These are phyloP conservation scores for Eristalinus sepulchralis DNA, from an alignment of 2,888 invertebrate genomes.

Conservation along the genomic window DNA sequence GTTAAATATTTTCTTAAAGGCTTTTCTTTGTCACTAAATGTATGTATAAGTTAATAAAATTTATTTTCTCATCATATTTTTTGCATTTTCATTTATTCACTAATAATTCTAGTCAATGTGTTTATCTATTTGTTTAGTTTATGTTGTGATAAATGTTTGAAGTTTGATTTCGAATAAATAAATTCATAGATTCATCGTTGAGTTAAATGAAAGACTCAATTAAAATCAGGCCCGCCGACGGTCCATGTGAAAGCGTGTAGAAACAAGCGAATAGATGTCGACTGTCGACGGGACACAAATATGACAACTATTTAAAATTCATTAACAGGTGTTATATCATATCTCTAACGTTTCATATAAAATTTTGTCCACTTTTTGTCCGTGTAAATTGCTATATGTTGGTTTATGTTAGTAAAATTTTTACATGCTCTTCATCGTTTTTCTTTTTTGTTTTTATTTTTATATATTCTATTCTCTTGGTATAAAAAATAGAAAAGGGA, in stretches of 20 bases:
- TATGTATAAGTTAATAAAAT: constrained; percentile 65
- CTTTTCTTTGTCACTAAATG: constrained; percentile 48
- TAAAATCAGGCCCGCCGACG: constrained; percentile 80
- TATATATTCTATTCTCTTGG: constrained; percentile 75
- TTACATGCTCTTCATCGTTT: constrained; percentile 2
- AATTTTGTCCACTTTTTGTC: constrained; percentile 32
- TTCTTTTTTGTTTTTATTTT: constrained; percentile 11
- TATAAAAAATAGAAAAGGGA: constrained; percentile 80
- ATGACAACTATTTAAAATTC: constrained; percentile 36
- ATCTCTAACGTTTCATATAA: constrained; percentile 57
- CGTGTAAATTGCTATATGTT: constrained; percentile 9
- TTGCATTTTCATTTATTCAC: constrained; percentile 22
- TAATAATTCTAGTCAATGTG: background rate
- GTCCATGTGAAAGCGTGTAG: constrained; percentile 74
- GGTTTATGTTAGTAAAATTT: constrained; percentile 26
- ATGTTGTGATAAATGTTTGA: constrained; percentile 41
- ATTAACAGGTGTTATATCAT: constrained; percentile 36
- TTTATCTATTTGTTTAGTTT: constrained; percentile 16
- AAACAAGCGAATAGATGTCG: constrained; percentile 37
- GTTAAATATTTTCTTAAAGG: constrained; percentile 58
- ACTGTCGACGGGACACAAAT: constrained; percentile 49
- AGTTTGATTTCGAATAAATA: constrained; percentile 69
- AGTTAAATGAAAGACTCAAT: constrained; percentile 38
- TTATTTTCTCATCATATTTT: constrained; percentile 30
- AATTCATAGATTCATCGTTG: constrained; percentile 63